Evolutionary conservation across 2,113 vertebrate species (phyloP), one percentile per base, ranked within the genome.

Genomic region (Corythoichthys haematopterus): DNA sequence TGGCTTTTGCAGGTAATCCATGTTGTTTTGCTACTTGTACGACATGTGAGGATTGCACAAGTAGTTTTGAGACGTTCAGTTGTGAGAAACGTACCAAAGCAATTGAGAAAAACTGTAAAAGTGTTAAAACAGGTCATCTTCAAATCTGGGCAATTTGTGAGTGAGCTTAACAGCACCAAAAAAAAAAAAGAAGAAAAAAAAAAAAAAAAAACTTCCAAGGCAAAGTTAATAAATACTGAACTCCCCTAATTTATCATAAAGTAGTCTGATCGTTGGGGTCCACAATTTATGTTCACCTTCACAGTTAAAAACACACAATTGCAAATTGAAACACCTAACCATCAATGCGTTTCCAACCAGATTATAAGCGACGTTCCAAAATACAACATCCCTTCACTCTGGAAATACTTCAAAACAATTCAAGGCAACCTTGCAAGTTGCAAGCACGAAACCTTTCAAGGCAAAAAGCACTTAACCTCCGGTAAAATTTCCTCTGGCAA

Each of bases 211-310:
- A 12, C 33, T 14, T 46, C 20, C 43, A 6, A 28, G 43, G 28
- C 20, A 20, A 43, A 62, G 38, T 16, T 8, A 59, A 59, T 59
- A 53, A 68, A 66, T 64, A 78, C 72, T 74, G 51, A 74, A 52
- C 75, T 46, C 61, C 3, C 14, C 9, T 1, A 6, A 0, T 36
- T 45, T 64, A n/a, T 28, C 33, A 37, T 51, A 9, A 77, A 40
- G 33, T 58, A 62, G 66, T 59, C 12, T 43, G 28, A 55, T 36
- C 67, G 72, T 20, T 2, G 55, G 55, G 12, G 53, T 56, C 55
- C 45, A 72, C 11, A 14, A 58, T 11, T 50, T 11, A 33, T 64
- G 37, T 63, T 64, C 60, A 70, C 62, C 66, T 47, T 61, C 60
- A 70, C 62, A 62, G 40, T 61, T 60, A 68, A 38, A 50, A 69